Conservation (phyloP, 2,888 invertebrate species). For the Drosophila diplacantha region DNA sequence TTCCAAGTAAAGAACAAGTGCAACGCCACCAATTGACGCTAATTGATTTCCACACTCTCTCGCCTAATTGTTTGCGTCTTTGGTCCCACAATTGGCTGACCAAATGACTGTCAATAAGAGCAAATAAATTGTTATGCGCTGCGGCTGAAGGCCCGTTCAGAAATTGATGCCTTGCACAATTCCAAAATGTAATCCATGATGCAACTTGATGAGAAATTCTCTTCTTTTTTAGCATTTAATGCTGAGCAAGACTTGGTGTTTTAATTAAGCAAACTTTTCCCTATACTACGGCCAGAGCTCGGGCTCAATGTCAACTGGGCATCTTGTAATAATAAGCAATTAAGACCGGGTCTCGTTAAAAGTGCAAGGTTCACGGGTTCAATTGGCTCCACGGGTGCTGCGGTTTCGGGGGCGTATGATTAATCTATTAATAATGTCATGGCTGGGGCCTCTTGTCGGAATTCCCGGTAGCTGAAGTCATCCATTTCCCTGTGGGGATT, state of each 20-base stretch:
- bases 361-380: constrained; percentile 35
- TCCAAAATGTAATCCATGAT: constrained; percentile 7
- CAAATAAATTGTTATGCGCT: constrained; percentile 24
- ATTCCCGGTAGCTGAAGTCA: constrained; percentile 29
- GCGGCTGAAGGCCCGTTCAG: constrained; percentile 4
- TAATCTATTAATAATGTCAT: constrained; percentile 46
- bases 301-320: constrained; percentile 12
- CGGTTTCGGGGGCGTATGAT: constrained; percentile 51
- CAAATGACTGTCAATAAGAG: constrained; percentile 31
- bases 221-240: neutral
- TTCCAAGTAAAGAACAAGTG: constrained; percentile 27
- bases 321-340: constrained; percentile 28
- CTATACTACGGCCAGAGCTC: neutral
- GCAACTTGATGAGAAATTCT: constrained; percentile 4
- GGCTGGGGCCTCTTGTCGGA: constrained; percentile 5
- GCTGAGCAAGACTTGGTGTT: constrained; percentile 4
- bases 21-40: constrained; percentile 56
- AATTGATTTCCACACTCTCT: constrained; percentile 57
- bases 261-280: constrained; percentile 14
- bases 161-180: constrained; percentile 30
- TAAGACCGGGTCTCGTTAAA: constrained; percentile 27
- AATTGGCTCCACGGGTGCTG: constrained; percentile 28
- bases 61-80: constrained; percentile 19
- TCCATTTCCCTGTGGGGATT: constrained; percentile 10
- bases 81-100: constrained; percentile 41